Percentiles rank a stretch among this genome's conserved stretches.
Evolutionary conservation across 2,888 invertebrate genomes (phyloP).

Genomic region (Calameuta pallipes): DNA sequence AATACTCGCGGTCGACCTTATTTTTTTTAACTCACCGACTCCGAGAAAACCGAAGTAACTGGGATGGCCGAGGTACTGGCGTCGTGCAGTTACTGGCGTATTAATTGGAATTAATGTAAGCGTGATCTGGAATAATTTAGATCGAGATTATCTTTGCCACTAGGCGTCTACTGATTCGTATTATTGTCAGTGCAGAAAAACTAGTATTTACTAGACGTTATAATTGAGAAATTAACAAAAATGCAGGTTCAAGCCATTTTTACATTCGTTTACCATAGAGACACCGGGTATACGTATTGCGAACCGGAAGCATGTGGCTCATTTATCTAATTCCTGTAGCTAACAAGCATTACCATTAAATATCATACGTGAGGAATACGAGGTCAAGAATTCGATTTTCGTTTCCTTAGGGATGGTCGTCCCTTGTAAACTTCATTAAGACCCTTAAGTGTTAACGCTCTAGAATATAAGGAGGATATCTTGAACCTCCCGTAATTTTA

Average conservation of each 20-base stretch:
- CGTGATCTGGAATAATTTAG: constrained; percentile 27
- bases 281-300: background rate
- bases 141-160: constrained; percentile 18
- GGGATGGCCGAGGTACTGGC: background rate
- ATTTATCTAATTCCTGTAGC: background rate
- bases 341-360: background rate
- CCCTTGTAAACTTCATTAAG: background rate
- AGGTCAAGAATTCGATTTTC: background rate
- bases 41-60: background rate
- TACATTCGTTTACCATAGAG: background rate
- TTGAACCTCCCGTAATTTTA: background rate
- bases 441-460: background rate
- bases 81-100: constrained; percentile 10
- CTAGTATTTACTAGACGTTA: background rate
- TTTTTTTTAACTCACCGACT: background rate
- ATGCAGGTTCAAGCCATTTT: background rate
- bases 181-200: background rate
- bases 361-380: background rate
- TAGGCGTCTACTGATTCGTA: background rate
- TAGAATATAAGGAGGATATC: background rate
- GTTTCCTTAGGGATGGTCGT: background rate
- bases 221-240: background rate
- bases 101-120: constrained; percentile 26
- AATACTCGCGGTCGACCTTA: background rate
- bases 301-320: background rate